Evolutionary conservation across 1,140 invertebrate species (phyloP).

Genomic region (Drosophila mauritiana): DNA sequence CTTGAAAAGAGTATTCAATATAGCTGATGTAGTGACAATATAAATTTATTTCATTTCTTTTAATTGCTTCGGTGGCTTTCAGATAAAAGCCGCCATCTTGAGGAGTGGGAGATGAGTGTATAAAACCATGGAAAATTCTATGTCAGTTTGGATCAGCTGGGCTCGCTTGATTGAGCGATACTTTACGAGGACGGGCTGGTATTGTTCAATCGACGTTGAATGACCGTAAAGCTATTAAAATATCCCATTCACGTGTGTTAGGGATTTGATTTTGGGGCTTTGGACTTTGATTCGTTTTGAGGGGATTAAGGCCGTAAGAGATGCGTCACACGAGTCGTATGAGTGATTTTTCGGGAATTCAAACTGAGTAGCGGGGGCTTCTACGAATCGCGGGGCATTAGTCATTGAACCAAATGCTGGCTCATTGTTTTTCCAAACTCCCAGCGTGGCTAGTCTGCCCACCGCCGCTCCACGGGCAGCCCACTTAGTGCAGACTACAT

Average conservation of each 20-base stretch:
- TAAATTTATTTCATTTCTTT: slow-evolving; percentile 80
- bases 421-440: slow-evolving; percentile 1
- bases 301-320: slow-evolving; percentile 43
- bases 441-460: slow-evolving; percentile 18
- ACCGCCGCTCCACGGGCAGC: slow-evolving; percentile 59
- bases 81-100: slow-evolving; percentile 66
- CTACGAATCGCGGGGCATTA: slow-evolving; percentile 32
- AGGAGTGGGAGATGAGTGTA: slow-evolving; percentile 12
- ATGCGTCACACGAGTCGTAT: slow-evolving; percentile 59
- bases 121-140: slow-evolving; percentile 25
- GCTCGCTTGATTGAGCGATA: slow-evolving; percentile 70
- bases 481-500: slow-evolving; percentile 66
- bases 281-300: slow-evolving; percentile 51
- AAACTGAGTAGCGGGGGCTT: slow-evolving; percentile 28
- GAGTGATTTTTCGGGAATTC: slow-evolving; percentile 50
- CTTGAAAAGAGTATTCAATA: slow-evolving; percentile 20
- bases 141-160: slow-evolving; percentile 20
- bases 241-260: slow-evolving; percentile 44
- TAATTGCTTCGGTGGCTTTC: slow-evolving; percentile 67
- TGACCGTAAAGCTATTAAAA: slow-evolving; percentile 49
- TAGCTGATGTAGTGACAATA: slow-evolving; percentile 65
- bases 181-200: slow-evolving; percentile 62
- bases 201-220: slow-evolving; percentile 30
- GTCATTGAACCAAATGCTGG: slow-evolving; percentile 11
- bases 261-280: slow-evolving; percentile 40